A percentile compares a stretch with the other conserved stretches of the same genome.
Evolutionary conservation across 1,140 invertebrate species (phyloP).

Genomic region (Drosophila nebulosa): DNA sequence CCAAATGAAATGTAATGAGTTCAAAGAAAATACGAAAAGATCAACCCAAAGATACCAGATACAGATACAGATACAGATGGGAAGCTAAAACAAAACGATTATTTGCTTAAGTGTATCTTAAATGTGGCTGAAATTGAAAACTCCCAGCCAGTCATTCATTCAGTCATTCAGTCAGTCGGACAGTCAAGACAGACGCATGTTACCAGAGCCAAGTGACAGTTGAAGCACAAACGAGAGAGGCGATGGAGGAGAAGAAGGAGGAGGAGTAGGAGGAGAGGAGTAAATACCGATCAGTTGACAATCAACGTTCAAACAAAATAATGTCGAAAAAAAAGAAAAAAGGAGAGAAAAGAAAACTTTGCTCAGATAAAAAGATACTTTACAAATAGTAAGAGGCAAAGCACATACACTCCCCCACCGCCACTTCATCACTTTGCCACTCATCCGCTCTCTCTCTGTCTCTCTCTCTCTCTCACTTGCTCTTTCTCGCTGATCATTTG

Average conservation of each 20-base stretch:
- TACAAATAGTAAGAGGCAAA: constrained; percentile 56
- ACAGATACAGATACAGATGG: constrained; percentile 35
- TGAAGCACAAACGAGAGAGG: background rate
- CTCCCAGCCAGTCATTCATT: constrained; percentile 26
- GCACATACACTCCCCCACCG: constrained; percentile 11
- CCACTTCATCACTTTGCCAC: background rate
- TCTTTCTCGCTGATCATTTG: background rate
- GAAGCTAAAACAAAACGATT: constrained; percentile 43
- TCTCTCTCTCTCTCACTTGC: background rate
- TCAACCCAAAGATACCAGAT: constrained; percentile 11
- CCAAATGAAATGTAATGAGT: constrained; percentile 58
- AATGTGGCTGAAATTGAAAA: constrained; percentile 64
- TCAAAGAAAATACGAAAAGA: constrained; percentile 37
- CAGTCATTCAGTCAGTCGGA: background rate
- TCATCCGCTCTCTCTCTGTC: background rate
- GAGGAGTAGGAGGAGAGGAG: constrained; percentile 14
- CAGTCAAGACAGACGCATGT: background rate
- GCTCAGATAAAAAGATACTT: constrained; percentile 58
- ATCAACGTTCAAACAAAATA: constrained; percentile 70
- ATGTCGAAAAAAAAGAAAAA: constrained; percentile 39
- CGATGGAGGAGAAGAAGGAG: background rate
- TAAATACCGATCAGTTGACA: constrained; percentile 73
- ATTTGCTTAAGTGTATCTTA: constrained; percentile 73
- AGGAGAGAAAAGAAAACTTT: constrained; percentile 24
- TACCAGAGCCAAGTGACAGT: background rate